Percentiles rank a stretch among this genome's conserved stretches.
These are phyloP conservation scores for Aptenodytes forsteri DNA, from an alignment of 2,113 vertebrate genomes.

Conservation along the genomic window DNA sequence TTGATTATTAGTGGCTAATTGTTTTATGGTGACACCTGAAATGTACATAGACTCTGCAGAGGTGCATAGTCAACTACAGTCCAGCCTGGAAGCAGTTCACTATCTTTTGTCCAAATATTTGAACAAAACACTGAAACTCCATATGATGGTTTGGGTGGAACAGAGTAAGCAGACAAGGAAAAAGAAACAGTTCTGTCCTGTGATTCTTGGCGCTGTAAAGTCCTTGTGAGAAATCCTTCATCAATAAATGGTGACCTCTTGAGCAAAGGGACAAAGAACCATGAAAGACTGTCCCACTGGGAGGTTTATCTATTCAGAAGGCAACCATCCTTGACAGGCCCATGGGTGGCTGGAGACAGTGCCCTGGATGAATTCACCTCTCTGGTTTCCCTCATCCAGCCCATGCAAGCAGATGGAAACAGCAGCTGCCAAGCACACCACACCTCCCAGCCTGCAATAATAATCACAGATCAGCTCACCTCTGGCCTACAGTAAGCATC, in stretches of 20 bases:
- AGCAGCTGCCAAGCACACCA: background rate
- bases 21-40: background rate
- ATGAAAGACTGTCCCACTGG: background rate
- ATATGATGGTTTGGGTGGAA: background rate
- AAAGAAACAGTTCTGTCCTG: background rate
- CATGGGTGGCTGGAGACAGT: background rate
- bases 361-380: background rate
- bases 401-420: background rate
- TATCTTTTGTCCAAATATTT: background rate
- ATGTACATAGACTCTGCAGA: background rate
- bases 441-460: conserved; percentile 18
- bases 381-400: background rate
- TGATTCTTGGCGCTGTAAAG: background rate
- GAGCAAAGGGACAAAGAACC: background rate
- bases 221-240: background rate
- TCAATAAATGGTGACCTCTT: background rate
- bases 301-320: background rate
- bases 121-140: background rate
- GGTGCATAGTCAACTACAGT: background rate
- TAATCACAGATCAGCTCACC: conserved; percentile 14
- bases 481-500: background rate
- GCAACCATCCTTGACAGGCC: rapidly evolving
- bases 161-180: background rate
- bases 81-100: background rate
- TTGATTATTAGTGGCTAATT: background rate